Conservation (phyloP, 2,797 vertebrate species). For the Sebastes cheni region DNA sequence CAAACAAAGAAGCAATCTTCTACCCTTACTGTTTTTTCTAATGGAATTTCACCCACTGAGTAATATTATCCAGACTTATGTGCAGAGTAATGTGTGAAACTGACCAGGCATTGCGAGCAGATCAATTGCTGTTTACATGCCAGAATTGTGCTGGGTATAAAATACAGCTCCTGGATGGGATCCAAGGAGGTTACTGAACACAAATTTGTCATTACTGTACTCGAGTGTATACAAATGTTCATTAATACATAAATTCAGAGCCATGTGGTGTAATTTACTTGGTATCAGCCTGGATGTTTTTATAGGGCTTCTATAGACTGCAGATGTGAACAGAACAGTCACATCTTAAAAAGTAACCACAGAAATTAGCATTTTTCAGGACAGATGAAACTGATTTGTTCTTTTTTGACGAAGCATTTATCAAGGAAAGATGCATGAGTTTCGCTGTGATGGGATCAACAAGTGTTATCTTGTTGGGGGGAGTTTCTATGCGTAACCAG, state of each 20-base stretch:
- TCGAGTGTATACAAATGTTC: conserved; percentile 36
- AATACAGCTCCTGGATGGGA: conserved; percentile 41
- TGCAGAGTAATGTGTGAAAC: conserved; percentile 54
- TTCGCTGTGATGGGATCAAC: neutral
- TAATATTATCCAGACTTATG: conserved; percentile 34
- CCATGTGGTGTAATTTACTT: conserved; percentile 33
- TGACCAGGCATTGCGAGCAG: conserved; percentile 28
- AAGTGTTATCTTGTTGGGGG: neutral
- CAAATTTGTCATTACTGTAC: conserved; percentile 35
- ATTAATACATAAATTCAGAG: conserved; percentile 40
- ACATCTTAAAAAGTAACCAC: neutral
- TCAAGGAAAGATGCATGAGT: neutral
- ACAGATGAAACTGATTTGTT: neutral
- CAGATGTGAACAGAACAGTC: conserved; percentile 6
- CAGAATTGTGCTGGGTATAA: conserved; percentile 39
- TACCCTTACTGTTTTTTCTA: conserved; percentile 19
- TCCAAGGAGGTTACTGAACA: conserved; percentile 37
- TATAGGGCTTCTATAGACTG: neutral
- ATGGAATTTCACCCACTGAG: conserved; percentile 32
- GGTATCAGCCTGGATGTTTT: conserved; percentile 3
- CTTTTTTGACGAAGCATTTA: neutral
- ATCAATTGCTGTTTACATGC: conserved; percentile 53
- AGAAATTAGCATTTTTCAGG: neutral
- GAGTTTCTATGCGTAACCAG: conserved; percentile 29
- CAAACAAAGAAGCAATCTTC: conserved; percentile 27